These are phyloP conservation scores for Planiliza haematocheilus DNA, from an alignment of 2,113 vertebrate species.

Conservation along the genomic window DNA sequence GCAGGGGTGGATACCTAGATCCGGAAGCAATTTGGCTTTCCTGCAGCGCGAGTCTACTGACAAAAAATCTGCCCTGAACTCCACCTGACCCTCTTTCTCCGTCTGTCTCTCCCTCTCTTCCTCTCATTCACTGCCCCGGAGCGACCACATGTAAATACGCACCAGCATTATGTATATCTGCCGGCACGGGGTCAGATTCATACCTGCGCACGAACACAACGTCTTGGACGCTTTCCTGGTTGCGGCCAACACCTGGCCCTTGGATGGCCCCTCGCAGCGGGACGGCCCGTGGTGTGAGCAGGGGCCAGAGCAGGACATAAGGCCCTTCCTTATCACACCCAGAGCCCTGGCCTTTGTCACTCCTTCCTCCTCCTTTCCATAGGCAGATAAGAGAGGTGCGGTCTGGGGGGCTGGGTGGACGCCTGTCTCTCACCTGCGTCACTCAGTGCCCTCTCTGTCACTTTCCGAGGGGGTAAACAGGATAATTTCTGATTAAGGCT, in stretches of 20 bases:
- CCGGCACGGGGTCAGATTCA: constrained; percentile 54
- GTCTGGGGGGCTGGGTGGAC: constrained; percentile 65
- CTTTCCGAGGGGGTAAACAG: constrained; percentile 59
- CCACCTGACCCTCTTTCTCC: constrained; percentile 87
- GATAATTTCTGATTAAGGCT: constrained; percentile 64
- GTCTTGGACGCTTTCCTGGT: constrained; percentile 37
- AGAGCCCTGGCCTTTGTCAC: constrained; percentile 78
- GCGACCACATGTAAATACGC: constrained; percentile 49
- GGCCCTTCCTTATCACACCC: constrained; percentile 76
- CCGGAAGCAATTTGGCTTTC: constrained; percentile 93
- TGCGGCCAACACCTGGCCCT: constrained; percentile 52
- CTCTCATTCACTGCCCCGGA: constrained; percentile 51
- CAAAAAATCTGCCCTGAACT: constrained; percentile 93
- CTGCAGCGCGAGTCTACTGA: constrained; percentile 86
- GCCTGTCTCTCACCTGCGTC: constrained; percentile 88
- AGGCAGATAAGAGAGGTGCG: constrained; percentile 75
- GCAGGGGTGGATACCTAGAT: constrained; percentile 81
- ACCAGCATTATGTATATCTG: constrained; percentile 41
- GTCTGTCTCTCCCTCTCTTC: constrained; percentile 56
- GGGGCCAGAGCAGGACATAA: constrained; percentile 66
- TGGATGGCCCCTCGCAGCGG: constrained; percentile 57
- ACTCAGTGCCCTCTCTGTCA: constrained; percentile 82
- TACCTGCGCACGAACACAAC: constrained; percentile 56
- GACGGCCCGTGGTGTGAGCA: constrained; percentile 43
- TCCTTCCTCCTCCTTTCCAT: constrained; percentile 71